Evolutionary conservation across 2,113 vertebrate genomes (phyloP).

Genomic region (Alectura lathami): DNA sequence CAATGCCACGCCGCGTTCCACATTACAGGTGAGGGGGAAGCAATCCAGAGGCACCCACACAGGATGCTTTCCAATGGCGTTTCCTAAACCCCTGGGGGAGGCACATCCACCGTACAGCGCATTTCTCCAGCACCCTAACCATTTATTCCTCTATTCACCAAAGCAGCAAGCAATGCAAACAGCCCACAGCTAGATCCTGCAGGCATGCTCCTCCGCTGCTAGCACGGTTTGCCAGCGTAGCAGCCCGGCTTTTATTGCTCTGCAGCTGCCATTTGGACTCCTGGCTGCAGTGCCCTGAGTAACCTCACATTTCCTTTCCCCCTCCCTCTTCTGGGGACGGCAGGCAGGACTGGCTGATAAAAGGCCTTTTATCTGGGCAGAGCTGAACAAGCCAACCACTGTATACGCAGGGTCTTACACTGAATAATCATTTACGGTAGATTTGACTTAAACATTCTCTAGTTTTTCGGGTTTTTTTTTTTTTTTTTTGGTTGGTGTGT

Average conservation of each 20-base stretch:
- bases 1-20: background rate
- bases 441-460: constrained; percentile 27
- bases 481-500: background rate
- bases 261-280: background rate
- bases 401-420: background rate
- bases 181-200: background rate
- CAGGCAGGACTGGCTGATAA: background rate
- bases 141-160: rapidly evolving
- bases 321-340: background rate
- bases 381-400: constrained; percentile 37
- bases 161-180: background rate
- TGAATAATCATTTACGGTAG: background rate
- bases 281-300: background rate
- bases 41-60: background rate
- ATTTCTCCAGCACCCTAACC: background rate
- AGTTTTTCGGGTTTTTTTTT: background rate
- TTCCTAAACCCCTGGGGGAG: background rate
- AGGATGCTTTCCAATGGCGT: background rate
- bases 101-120: rapidly evolving
- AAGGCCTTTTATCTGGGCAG: constrained; percentile 3
- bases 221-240: background rate
- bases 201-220: background rate
- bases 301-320: background rate
- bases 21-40: background rate
- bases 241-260: background rate